Evolutionary conservation across 2,113 vertebrate genomes (phyloP), one percentile per base, ranked within the genome.

Genomic region (Heloderma charlesbogerti): DNA sequence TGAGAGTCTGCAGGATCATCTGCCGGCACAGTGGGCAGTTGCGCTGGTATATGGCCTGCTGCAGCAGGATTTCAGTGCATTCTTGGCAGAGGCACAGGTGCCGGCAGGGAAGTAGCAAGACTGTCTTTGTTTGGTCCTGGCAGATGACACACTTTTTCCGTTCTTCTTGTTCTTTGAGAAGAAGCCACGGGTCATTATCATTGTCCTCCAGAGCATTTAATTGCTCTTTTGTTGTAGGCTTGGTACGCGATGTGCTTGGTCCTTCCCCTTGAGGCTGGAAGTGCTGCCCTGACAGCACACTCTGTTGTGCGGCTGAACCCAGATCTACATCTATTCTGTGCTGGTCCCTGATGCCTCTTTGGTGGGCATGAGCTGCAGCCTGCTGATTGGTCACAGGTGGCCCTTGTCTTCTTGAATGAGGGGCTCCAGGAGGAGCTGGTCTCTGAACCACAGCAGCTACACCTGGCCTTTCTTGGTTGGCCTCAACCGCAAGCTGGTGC

Each of bases 121-220:
- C 98, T 0, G 98, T 99, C 97, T 99, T 99, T 93, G 95, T 97
- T 89, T 98, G 98, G 96, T 99, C 99, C 96, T 99, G 99, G 93
- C 99, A 99, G 94, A 99, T 99, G 67, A 99, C 99, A 0, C 99
- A 99, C 88, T 99, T 99, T 97, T 99, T 99, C 54, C 98, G 98
- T 89, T 99, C 98, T 94, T 99, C 99, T 78, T 99, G 99, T 77
- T 99, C 99, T 80, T 99, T 98, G 78, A 99, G 96, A 5, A 99
- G 97, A 63, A 90, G 96, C 96, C 99, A 98, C 0, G 98, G 98
- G 93, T 98, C 98, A 4, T 93, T 87, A 1, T 88, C 96, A 22
- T 88, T 96, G 25, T 94, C 95, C 12, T 94, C 95, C 0, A 91
- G 83, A 0, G 71, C 91, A 0, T 96, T 97, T 66, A 97, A 95